Evolutionary conservation across 2,888 invertebrate genomes (phyloP).

Genomic region (Dicyrtoma fusca): DNA sequence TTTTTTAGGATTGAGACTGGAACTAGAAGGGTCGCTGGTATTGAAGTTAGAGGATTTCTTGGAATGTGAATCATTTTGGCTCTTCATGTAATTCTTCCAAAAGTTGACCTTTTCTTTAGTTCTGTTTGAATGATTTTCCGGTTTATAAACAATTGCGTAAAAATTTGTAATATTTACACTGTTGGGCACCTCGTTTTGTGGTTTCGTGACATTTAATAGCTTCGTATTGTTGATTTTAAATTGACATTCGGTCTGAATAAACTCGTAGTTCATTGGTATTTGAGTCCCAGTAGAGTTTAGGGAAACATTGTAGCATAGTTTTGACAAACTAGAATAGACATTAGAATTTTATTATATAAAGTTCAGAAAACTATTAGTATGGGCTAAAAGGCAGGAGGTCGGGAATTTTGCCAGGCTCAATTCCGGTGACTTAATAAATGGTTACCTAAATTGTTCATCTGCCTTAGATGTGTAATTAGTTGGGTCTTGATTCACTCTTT

Average conservation of each 20-base stretch:
- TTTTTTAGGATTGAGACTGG: constrained; percentile 8
- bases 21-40: background rate
- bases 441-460: constrained; percentile 47
- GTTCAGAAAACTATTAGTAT: too few species aligned
- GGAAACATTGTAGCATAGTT: background rate
- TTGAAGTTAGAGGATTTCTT: too few species aligned
- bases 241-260: constrained; percentile 29
- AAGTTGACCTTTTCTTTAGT: background rate
- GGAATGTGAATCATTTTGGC: background rate
- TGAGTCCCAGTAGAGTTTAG: background rate
- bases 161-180: background rate
- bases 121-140: constrained; percentile 5
- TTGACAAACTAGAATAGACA: background rate
- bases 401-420: too few species aligned
- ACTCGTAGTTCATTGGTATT: background rate
- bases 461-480: constrained; percentile 47
- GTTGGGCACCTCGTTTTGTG: too few species aligned
- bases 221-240: background rate
- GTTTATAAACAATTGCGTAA: background rate
- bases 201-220: too few species aligned
- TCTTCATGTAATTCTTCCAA: constrained; percentile 6
- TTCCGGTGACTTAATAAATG: background rate
- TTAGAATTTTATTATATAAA: too few species aligned
- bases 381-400: too few species aligned
- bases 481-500: constrained; percentile 41